Percentiles rank a stretch among this genome's conserved stretches.
phyloP scores from a whole-genome alignment of 1,140 invertebrate species.

The Calliphora vicina region DNA sequence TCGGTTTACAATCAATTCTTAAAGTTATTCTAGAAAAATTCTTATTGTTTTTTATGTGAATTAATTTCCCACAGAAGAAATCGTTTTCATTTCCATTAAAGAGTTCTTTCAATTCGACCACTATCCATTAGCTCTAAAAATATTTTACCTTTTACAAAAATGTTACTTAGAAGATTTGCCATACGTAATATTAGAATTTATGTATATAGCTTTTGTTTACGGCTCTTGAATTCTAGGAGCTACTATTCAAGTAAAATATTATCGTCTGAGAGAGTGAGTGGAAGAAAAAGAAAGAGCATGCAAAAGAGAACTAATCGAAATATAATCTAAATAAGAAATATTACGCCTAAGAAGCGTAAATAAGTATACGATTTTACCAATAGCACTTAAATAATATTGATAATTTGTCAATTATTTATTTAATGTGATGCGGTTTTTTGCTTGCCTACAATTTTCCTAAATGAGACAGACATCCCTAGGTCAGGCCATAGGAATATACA shows the following conservation, averaged over 20 bases:
- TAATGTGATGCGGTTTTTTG: no score
- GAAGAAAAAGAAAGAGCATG: not conserved
- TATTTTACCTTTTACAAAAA: not conserved
- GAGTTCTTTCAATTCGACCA: no score
- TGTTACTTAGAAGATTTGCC: not conserved
- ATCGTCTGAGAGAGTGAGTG: not conserved
- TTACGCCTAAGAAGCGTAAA: conserved; percentile 12
- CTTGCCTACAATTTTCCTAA: not conserved
- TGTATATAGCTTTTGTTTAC: not conserved
- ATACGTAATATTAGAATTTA: not conserved
- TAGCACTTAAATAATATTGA: not conserved
- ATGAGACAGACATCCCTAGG: not conserved
- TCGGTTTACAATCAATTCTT: no score
- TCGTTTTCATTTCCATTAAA: no score
- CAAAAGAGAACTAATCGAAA: no score
- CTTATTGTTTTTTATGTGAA: no score
- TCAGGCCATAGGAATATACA: no score
- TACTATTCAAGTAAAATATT: not conserved
- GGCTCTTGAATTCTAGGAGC: not conserved
- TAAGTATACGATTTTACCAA: not conserved
- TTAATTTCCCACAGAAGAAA: no score
- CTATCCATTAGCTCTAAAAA: not conserved
- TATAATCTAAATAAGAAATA: not conserved
- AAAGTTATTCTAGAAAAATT: no score
- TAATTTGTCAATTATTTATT: conserved; percentile 17